Base-by-base conservation (phyloP, 2,113 vertebrate species). In the Antigone vipio region DNA sequence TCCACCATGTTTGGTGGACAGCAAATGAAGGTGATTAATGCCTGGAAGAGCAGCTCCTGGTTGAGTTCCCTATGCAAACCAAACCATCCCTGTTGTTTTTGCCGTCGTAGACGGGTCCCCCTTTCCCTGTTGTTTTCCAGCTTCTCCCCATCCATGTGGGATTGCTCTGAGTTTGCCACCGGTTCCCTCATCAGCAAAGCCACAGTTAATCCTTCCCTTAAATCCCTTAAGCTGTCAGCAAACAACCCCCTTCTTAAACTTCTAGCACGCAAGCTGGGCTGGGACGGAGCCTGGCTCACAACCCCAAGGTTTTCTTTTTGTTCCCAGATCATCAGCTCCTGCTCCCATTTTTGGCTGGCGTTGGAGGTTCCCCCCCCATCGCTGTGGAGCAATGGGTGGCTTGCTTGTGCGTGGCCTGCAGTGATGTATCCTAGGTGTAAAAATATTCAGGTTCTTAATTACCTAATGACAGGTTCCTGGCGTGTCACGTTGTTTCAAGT, bases 161-260 rank as follows among this genome's bases (percentile, higher is more conserved):
- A 55, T 95, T 93, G 88, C 59, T 96, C 75, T 0, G 29, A 58
- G 73, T 96, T 96, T 73, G 73, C 94, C 74, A 78, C 62, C 0
- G 0, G 55, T 96, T 91, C 82, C 96, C 80, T 96, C 68, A 87
- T 87, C 76, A 97, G 94, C 90, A 97, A 91, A 97, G 88, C 95
- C 79, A 93, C 62, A 71, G 85, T 95, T 97, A 97, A 97, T 98
- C 96, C 89, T 96, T 94, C 76, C 86, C 47, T 77, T 94, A 97
- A 98, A 96, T 97, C 97, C 95, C 82, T 91, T 97, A 97, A 98
- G 74, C 96, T 96, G 60, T 94, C 76, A 95, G 91, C 93, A 96
- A 96, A 97, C 94, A 96, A 90, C 90, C 86, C 52, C 52, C 92
- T 94, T 93, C 87, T 97, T 96, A 92, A 84, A 89, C 68, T 85